Evolutionary conservation across 2,797 vertebrate genomes (phyloP), one percentile per base, ranked within the genome.

Genomic region (Acipenser transmontanus): DNA sequence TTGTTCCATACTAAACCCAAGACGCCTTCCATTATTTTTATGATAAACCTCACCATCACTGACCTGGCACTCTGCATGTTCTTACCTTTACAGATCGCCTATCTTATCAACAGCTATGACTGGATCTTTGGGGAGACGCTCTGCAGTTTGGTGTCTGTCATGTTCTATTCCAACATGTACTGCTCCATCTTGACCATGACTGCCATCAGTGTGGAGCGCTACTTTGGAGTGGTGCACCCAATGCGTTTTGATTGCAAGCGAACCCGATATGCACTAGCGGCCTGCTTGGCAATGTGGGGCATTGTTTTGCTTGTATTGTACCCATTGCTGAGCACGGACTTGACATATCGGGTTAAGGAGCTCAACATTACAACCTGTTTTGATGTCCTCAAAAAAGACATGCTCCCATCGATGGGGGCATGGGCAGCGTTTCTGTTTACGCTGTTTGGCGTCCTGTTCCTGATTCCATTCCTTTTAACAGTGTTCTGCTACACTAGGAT

Each of bases 111-210:
- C 1, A 77, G 73, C 1, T 88, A 95, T 64, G 17, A 96, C 78
- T 99, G 96, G 96, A 76, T 0, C 0, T 86, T 95, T 64, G 89
- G 95, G 1, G 63, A 73, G 2, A 52, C 7, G 0, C 83, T 92
- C 64, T 99, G 96, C 84, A 94, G 84, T 48, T 65, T 86, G 0
- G 78, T 97, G 56, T 94, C 96, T 0, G 76, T 96, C 12, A 80
- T 87, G 77, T 98, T 97, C 84, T 98, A 89, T 70, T 82, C 91
- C 71, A 97, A 98, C 73, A 96, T 98, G 94, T 98, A 98, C 78
- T 93, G 90, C 49, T 96, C 95, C 70, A 89, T 97, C 79, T 77
- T 98, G 52, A 98, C 92, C 57, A 91, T 98, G 92, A 95, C 91
- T 8, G 90, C 89, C 68, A 96, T 98, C 68, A 85, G 93, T n/a